Conservation (phyloP, 2,888 invertebrate species). For the Rotaria macrura region DNA sequence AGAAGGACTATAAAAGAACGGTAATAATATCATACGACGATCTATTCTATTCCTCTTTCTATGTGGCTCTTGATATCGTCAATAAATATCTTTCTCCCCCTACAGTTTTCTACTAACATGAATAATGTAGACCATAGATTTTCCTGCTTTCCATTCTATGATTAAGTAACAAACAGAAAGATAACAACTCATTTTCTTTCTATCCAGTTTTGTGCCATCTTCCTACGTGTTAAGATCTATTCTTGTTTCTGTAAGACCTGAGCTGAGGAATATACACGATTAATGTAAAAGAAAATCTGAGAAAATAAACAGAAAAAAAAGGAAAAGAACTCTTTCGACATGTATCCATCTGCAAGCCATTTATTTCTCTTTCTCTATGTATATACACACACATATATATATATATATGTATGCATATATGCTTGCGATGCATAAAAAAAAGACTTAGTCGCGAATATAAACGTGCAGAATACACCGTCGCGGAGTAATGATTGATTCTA, state of each 20-base stretch:
- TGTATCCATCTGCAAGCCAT: neutral
- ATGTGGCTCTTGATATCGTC: neutral
- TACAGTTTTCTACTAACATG: neutral
- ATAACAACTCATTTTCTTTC: neutral
- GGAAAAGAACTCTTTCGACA: neutral
- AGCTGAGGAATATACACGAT: neutral
- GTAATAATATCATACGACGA: neutral
- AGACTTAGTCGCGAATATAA: neutral
- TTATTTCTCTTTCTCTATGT: neutral
- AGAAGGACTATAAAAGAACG: neutral
- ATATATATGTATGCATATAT: no score
- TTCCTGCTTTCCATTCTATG: neutral
- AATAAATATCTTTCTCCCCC: neutral
- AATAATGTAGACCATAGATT: neutral
- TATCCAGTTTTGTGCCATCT: neutral
- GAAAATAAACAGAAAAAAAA: neutral
- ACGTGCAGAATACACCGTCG: neutral
- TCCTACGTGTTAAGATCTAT: slow-evolving; percentile 1
- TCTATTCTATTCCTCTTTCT: neutral
- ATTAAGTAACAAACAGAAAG: neutral
- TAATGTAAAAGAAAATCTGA: neutral
- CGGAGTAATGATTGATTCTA: neutral
- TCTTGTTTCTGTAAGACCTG: neutral
- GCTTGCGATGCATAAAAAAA: no score
- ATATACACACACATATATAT: neutral